These are phyloP conservation scores for Rhopalosiphum nymphaeae DNA, from an alignment of 2,888 invertebrate species.

Conservation along the genomic window DNA sequence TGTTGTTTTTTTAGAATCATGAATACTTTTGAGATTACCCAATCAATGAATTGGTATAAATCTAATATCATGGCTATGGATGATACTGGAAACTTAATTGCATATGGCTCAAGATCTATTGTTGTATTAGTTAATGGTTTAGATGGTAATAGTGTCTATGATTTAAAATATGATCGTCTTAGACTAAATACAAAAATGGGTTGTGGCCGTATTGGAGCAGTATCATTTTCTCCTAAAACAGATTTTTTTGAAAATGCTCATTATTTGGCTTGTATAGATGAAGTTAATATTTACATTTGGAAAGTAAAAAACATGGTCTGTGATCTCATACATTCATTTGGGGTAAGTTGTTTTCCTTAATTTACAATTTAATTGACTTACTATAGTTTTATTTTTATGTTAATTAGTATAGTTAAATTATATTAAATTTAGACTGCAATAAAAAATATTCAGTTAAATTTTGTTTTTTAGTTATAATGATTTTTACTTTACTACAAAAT, in stretches of 20 bases:
- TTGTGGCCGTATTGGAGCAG: slow-evolving; percentile 56
- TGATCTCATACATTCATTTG: slow-evolving; percentile 60
- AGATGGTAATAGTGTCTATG: slow-evolving; percentile 62
- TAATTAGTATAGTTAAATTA: neutral
- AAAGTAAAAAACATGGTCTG: slow-evolving; percentile 47
- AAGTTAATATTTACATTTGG: slow-evolving; percentile 63
- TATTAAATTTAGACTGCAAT: neutral
- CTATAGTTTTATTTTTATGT: neutral
- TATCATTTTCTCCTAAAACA: slow-evolving; percentile 50
- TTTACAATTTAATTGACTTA: neutral
- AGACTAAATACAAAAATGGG: slow-evolving; percentile 42
- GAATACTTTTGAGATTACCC: slow-evolving; percentile 65
- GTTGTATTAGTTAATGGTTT: slow-evolving; percentile 65
- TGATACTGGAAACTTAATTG: slow-evolving; percentile 58
- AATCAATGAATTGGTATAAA: slow-evolving; percentile 66
- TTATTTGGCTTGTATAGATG: slow-evolving; percentile 56
- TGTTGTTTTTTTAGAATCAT: slow-evolving; percentile 51
- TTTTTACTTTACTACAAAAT: too few relatives aligned
- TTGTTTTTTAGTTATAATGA: neutral
- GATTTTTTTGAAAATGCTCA: slow-evolving; percentile 29
- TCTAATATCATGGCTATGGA: slow-evolving; percentile 65
- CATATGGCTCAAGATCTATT: slow-evolving; percentile 66
- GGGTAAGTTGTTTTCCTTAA: slow-evolving; percentile 38
- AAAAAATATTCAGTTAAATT: neutral
- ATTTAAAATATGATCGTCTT: slow-evolving; percentile 57